Conservation (phyloP, 2,113 vertebrate species). For the Vicugna pacos region DNA sequence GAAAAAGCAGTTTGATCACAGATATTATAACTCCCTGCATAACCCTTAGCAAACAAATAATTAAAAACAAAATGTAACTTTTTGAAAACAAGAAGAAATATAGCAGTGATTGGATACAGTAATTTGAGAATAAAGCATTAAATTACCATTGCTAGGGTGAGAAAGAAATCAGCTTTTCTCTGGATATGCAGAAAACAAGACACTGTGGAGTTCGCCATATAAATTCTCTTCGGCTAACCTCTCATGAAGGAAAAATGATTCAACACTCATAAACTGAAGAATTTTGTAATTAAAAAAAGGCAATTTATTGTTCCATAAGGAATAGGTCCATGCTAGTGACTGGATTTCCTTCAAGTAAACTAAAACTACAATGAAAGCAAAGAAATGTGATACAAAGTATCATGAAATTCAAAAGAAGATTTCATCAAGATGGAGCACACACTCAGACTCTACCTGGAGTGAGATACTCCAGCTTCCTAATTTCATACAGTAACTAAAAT, state of each 20-base stretch:
- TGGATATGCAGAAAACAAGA: constrained; percentile 65
- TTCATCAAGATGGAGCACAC: not conserved
- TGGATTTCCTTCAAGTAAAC: not conserved
- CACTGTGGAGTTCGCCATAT: constrained; percentile 41
- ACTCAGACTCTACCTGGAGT: not conserved
- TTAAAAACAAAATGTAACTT: constrained; percentile 32
- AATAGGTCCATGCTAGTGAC: constrained; percentile 65
- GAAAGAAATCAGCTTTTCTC: constrained; percentile 63
- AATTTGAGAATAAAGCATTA: constrained; percentile 54
- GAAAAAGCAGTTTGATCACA: constrained; percentile 12
- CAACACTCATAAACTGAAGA: constrained; percentile 73
- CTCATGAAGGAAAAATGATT: constrained; percentile 75
- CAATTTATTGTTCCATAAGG: constrained; percentile 44
- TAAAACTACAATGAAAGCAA: not conserved
- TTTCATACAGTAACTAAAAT: not conserved
- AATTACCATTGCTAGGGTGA: constrained; percentile 65
- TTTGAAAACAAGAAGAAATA: constrained; percentile 53
- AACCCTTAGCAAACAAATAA: constrained; percentile 49
- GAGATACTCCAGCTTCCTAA: not conserved
- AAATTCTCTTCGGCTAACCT: constrained; percentile 43
- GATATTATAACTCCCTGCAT: not conserved
- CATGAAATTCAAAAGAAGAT: not conserved
- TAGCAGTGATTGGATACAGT: not conserved
- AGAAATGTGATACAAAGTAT: not conserved
- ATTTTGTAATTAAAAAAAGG: constrained; percentile 55